phyloP scores from a whole-genome alignment of 1,140 invertebrate species.

The Lysiphlebus fabarum region DNA sequence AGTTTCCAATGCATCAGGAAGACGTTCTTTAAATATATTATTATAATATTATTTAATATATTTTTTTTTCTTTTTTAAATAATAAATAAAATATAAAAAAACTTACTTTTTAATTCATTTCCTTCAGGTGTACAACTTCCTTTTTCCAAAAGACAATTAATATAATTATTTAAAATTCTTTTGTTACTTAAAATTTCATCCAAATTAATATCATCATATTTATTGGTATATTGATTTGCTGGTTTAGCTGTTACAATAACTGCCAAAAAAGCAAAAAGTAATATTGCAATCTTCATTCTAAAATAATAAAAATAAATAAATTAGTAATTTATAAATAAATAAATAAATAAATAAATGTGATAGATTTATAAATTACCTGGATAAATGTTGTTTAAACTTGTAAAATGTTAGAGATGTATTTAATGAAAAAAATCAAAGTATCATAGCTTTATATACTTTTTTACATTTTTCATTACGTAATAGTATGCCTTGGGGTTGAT shows the following conservation, averaged over 20 bases:
- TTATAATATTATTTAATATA: too few species aligned
- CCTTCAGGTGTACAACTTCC: conserved; percentile 71
- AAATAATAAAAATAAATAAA: conserved; percentile 21
- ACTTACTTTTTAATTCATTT: conserved; percentile 67
- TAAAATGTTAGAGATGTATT: too few species aligned
- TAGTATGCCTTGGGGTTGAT: too few species aligned
- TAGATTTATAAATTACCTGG: not conserved
- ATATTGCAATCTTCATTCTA: conserved; percentile 42
- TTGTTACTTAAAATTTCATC: conserved; percentile 67
- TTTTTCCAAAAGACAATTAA: conserved; percentile 65
- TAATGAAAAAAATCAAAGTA: too few species aligned
- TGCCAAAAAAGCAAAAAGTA: conserved; percentile 48
- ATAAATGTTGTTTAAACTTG: too few species aligned
- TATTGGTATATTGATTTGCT: conserved; percentile 63
- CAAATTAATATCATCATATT: conserved; percentile 70
- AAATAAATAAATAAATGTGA: too few species aligned
- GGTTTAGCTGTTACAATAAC: conserved; percentile 44
- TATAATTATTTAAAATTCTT: conserved; percentile 64
- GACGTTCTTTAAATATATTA: conserved; percentile 26
- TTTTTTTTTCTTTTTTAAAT: too few species aligned
- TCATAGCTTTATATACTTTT: too few species aligned
- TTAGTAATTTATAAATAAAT: not conserved
- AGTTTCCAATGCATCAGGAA: conserved; percentile 63
- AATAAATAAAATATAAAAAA: not conserved
- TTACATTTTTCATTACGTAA: too few species aligned